Evolutionary conservation across 2,797 vertebrate species (phyloP).

Genomic region (Pyrocephalus nanus): DNA sequence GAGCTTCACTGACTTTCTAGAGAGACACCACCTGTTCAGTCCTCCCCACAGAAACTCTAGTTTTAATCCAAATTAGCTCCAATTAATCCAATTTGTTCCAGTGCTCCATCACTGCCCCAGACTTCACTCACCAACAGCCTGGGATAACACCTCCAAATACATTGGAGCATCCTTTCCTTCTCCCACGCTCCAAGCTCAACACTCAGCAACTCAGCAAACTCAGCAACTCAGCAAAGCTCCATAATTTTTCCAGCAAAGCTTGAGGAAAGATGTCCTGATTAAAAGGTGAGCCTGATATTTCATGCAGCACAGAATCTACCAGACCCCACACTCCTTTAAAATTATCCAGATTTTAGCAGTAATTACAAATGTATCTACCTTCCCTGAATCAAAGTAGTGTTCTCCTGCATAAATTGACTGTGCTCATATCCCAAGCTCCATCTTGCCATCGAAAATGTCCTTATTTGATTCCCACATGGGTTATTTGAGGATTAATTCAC

Average conservation of each 20-base stretch:
- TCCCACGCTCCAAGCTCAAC: background rate
- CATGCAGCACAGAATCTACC: background rate
- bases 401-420: background rate
- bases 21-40: background rate
- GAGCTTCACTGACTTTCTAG: background rate
- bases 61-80: background rate
- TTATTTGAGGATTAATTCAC: background rate
- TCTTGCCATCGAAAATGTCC: background rate
- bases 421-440: background rate
- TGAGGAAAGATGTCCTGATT: background rate
- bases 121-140: background rate
- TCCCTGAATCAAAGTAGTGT: background rate
- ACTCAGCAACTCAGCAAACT: background rate
- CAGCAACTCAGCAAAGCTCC: background rate
- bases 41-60: background rate
- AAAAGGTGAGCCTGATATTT: background rate
- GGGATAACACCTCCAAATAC: background rate
- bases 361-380: background rate
- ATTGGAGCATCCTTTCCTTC: background rate
- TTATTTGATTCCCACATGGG: background rate
- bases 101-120: background rate
- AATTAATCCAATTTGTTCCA: too few species aligned
- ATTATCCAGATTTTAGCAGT: background rate
- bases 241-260: background rate
- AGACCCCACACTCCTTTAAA: background rate